A percentile compares a stretch with the other conserved stretches of the same genome.
Evolutionary conservation across 2,113 vertebrate species (phyloP).

Genomic region (Trematocara unimaculatum): DNA sequence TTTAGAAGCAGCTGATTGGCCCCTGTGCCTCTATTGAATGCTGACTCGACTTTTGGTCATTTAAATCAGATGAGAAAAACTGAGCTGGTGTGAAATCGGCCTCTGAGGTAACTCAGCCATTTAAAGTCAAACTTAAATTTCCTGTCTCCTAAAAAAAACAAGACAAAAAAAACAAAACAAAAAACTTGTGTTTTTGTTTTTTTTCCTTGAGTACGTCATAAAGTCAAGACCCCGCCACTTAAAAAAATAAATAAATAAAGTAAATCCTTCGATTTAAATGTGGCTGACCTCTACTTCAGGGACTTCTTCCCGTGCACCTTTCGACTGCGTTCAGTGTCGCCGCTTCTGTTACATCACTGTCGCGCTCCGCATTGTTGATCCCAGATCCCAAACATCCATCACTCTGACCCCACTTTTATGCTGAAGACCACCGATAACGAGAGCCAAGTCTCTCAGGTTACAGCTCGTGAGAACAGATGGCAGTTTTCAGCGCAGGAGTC

Average conservation of each 20-base stretch:
- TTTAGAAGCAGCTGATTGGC: background rate
- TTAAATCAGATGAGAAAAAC: background rate
- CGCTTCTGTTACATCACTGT: background rate
- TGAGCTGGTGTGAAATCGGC: background rate
- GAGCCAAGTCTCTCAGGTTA: background rate
- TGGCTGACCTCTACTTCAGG: background rate
- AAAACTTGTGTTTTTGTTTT: background rate
- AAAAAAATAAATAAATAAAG: background rate
- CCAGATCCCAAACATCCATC: background rate
- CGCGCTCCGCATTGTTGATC: background rate
- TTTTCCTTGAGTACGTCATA: background rate
- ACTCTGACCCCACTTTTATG: background rate
- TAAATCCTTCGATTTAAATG: background rate
- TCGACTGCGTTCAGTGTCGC: background rate
- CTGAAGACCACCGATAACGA: background rate
- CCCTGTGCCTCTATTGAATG: background rate
- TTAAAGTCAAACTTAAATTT: background rate
- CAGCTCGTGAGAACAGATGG: background rate
- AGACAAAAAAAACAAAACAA: rapidly evolving
- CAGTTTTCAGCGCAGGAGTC: background rate
- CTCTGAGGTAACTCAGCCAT: background rate
- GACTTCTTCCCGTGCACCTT: background rate
- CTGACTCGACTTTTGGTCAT: background rate
- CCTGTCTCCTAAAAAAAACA: rapidly evolving
- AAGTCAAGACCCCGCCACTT: background rate